These are phyloP conservation scores for Theocolax elegans DNA, from an alignment of 1,140 invertebrate genomes.

Conservation along the genomic window DNA sequence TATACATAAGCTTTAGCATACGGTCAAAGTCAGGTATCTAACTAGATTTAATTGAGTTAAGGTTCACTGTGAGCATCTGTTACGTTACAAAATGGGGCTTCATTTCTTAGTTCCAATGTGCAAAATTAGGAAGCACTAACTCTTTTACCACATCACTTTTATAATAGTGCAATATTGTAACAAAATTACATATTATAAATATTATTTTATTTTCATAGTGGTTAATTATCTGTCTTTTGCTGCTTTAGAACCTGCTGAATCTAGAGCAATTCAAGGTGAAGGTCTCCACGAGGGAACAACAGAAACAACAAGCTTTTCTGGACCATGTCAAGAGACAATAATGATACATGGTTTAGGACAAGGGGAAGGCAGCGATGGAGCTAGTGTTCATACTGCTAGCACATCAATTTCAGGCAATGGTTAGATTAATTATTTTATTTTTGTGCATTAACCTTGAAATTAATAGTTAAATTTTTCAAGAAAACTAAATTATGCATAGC, in stretches of 20 bases:
- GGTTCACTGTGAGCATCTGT: slow-evolving; percentile 58
- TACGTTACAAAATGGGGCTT: slow-evolving; percentile 61
- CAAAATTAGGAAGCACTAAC: slow-evolving; percentile 34
- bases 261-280: slow-evolving; percentile 57
- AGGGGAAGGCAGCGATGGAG: slow-evolving; percentile 60
- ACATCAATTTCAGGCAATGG: slow-evolving; percentile 64
- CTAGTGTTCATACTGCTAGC: slow-evolving; percentile 63
- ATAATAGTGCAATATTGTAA: no score
- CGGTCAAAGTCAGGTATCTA: slow-evolving; percentile 52
- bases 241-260: slow-evolving; percentile 52
- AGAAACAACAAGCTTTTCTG: slow-evolving; percentile 51
- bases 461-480: no score
- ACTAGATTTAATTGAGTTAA: slow-evolving; percentile 62
- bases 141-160: no score
- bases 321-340: slow-evolving; percentile 56
- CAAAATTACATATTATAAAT: no score
- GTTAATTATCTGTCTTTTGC: neutral
- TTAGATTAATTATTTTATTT: slow-evolving; percentile 45
- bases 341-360: slow-evolving; percentile 57
- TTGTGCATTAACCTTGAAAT: neutral
- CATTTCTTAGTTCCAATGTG: slow-evolving; percentile 49
- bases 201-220: neutral
- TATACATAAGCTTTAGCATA: slow-evolving; percentile 34
- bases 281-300: slow-evolving; percentile 52
- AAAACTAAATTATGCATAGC: no score